These are phyloP conservation scores for Pseudoatta argentina DNA, from an alignment of 1,140 invertebrate genomes.

Conservation along the genomic window DNA sequence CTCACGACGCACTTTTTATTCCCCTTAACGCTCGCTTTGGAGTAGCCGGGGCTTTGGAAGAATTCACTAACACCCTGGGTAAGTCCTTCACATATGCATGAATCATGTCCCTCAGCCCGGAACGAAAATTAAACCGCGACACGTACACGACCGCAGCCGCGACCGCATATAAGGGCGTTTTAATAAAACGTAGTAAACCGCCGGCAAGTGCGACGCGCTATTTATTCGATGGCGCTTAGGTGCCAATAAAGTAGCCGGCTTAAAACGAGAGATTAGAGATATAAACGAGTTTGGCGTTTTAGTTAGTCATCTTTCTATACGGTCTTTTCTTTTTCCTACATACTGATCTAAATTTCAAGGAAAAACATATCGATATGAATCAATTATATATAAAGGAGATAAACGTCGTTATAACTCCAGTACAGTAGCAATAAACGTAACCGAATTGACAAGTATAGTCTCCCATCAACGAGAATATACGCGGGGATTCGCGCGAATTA, in stretches of 20 bases:
- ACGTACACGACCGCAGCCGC: slow-evolving; percentile 18
- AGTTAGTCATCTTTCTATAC: not conserved
- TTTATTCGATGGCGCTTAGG: slow-evolving; percentile 52
- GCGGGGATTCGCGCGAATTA: slow-evolving; percentile 62
- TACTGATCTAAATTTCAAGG: not conserved
- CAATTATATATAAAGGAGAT: slow-evolving; percentile 61
- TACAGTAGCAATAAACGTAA: slow-evolving; percentile 22
- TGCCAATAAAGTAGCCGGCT: slow-evolving; percentile 47
- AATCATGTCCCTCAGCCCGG: slow-evolving; percentile 43
- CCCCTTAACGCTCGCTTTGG: slow-evolving; percentile 80
- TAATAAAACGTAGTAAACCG: slow-evolving; percentile 48
- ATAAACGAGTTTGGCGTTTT: slow-evolving; percentile 11
- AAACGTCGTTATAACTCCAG: slow-evolving; percentile 9
- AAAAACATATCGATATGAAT: slow-evolving; percentile 51
- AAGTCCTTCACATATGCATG: slow-evolving; percentile 74
- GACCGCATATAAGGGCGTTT: slow-evolving; percentile 28
- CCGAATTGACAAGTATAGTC: slow-evolving; percentile 63
- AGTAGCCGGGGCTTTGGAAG: slow-evolving; percentile 83
- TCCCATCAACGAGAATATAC: slow-evolving; percentile 32
- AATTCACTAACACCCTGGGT: slow-evolving; percentile 85
- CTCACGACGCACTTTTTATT: slow-evolving; percentile 65
- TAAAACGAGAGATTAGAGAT: slow-evolving; percentile 5
- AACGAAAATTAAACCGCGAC: slow-evolving; percentile 72
- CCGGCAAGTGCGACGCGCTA: slow-evolving; percentile 17
- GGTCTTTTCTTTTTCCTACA: not conserved